These are phyloP conservation scores for Diabrotica undecimpunctata DNA, from an alignment of 1,140 invertebrate species.

Conservation along the genomic window DNA sequence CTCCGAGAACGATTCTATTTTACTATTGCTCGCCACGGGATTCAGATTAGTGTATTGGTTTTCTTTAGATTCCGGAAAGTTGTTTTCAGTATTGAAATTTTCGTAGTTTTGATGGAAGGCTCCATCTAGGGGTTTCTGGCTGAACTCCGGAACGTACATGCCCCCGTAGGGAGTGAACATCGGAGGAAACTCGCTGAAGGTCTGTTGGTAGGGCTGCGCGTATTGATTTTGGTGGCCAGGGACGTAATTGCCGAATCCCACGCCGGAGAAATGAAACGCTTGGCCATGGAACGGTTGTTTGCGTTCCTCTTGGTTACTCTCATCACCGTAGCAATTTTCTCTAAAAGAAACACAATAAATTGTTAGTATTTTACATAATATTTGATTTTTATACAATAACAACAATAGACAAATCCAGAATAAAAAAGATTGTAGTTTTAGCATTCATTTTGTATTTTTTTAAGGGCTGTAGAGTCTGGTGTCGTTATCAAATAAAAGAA, in stretches of 20 bases:
- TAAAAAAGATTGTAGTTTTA: too few relatives aligned
- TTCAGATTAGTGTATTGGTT: slow-evolving; percentile 56
- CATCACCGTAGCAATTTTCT: slow-evolving; percentile 64
- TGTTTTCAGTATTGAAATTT: slow-evolving; percentile 44
- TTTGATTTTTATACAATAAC: too few relatives aligned
- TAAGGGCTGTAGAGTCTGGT: too few relatives aligned
- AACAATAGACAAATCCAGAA: too few relatives aligned
- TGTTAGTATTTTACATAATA: too few relatives aligned
- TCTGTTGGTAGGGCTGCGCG: slow-evolving; percentile 49
- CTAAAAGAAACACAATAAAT: slow-evolving; percentile 31
- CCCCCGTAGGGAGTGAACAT: slow-evolving; percentile 56
- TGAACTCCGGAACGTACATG: slow-evolving; percentile 51
- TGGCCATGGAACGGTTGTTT: slow-evolving; percentile 33
- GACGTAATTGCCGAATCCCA: slow-evolving; percentile 32
- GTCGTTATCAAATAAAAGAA: too few relatives aligned
- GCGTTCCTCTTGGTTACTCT: slow-evolving; percentile 33
- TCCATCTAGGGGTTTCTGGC: slow-evolving; percentile 40
- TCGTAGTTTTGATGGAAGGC: slow-evolving; percentile 34
- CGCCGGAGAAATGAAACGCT: slow-evolving; percentile 35
- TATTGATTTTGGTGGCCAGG: slow-evolving; percentile 44
- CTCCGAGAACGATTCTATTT: slow-evolving; percentile 66
- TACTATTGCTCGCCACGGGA: slow-evolving; percentile 58
- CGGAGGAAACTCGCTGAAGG: slow-evolving; percentile 56
- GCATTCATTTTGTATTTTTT: too few relatives aligned
- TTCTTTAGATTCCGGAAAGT: slow-evolving; percentile 42